Evolutionary conservation across 2,888 invertebrate genomes (phyloP).

Genomic region (Junonia oenone): DNA sequence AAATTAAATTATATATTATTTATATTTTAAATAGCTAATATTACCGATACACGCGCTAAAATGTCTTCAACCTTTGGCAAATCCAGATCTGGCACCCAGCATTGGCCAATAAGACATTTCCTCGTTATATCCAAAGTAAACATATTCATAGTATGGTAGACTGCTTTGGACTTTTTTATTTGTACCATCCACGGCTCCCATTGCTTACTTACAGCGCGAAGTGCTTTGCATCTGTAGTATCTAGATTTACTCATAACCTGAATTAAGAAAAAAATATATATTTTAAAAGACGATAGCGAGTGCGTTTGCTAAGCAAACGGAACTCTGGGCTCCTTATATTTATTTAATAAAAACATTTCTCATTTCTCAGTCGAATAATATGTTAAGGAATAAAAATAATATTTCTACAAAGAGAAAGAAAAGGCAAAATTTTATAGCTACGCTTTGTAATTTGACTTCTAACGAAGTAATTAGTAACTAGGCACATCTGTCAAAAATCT

Average conservation of each 20-base stretch:
- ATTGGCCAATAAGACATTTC: slow-evolving; percentile 89
- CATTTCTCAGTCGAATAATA: no score
- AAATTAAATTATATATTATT: no score
- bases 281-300: background rate
- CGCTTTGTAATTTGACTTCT: background rate
- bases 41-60: slow-evolving; percentile 45
- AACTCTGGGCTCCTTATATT: no score
- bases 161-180: slow-evolving; percentile 93
- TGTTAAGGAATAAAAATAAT: no score
- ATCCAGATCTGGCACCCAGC: slow-evolving; percentile 87
- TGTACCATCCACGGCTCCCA: slow-evolving; percentile 88
- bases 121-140: slow-evolving; percentile 90
- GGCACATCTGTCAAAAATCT: slow-evolving; percentile 5
- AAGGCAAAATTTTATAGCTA: background rate
- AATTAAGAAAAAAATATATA: slow-evolving; percentile 1
- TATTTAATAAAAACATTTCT: no score
- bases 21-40: background rate
- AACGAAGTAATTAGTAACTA: slow-evolving; percentile 10
- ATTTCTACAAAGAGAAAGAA: background rate
- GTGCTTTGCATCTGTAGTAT: slow-evolving; percentile 90
- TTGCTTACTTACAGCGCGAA: slow-evolving; percentile 89
- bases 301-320: no score
- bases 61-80: slow-evolving; percentile 78
- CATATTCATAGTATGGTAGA: slow-evolving; percentile 90
- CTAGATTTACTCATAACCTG: slow-evolving; percentile 90